Evolutionary conservation across 92 coral and sea anemone species (phyloP), one percentile per base, ranked within the genome.

Genomic region (Metridium senile): DNA sequence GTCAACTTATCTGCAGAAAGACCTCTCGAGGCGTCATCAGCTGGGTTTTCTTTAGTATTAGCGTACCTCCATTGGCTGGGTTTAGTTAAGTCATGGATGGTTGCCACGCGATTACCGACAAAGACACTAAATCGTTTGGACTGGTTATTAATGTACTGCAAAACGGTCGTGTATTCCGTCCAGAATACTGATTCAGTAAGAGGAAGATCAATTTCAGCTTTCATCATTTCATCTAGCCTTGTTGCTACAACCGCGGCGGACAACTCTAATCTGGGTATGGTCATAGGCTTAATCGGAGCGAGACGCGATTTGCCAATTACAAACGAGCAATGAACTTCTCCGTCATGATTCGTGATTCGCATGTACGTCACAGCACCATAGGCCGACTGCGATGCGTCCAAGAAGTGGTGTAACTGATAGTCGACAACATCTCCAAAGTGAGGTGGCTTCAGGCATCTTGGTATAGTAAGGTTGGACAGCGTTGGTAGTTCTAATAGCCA

Each of bases 41-140:
- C 72, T 0, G 72, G 72, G 72, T 67, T 67, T 19, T 67, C 53
- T 22, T 34, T 46, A 22, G 52, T 18, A 26, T 67, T 67, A 1
- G 35, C 72, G 54, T 67, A 67, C 25, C 72, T 67, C 72, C 72
- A 67, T 17, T 67, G 51, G 1, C 10, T n/a, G 45, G 72, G 72
- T 34, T 34, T 33, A 3, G 72, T 32, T 35, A 39, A 39, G 27
- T 34, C 47, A 35, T 67, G 72, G 52, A 67, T 67, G 1, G 22
- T 67, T 20, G 72, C 49, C 30, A 67, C 26, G 51, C 72, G 72
- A 20, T 67, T 67, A 10, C 46, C 20, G 23, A 32, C 72, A 34
- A 67, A 67, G 3, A 46, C 49, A 31, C 49, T 39, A 34, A 67
- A 67, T 34, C 53, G 52, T 30, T 67, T 67, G 27, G 26, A 27